These are phyloP conservation scores for Eidolon helvum DNA, from an alignment of 2,113 vertebrate species.

Conservation along the genomic window DNA sequence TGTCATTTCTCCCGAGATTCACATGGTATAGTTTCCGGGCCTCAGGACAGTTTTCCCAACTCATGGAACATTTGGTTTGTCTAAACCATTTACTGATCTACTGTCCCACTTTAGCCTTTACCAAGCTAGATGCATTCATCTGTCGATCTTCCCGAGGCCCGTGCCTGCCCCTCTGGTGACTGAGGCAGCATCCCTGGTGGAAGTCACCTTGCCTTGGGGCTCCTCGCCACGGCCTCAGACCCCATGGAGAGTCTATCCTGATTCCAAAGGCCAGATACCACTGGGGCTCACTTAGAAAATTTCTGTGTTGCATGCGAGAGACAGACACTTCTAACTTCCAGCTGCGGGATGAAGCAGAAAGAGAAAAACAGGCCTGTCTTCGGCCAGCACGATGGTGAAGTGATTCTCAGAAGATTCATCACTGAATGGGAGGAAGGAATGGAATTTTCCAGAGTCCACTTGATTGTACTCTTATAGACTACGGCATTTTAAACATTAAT, in stretches of 20 bases:
- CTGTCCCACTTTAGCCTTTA: not conserved
- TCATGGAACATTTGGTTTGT: not conserved
- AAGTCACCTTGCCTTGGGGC: not conserved
- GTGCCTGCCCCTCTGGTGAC: not conserved
- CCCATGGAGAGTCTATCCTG: not conserved
- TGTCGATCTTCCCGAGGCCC: not conserved
- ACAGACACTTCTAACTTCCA: not conserved
- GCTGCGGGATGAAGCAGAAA: not conserved
- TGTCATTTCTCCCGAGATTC: not conserved
- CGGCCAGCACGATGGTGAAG: not conserved
- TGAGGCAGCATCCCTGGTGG: no score
- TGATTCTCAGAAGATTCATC: not conserved
- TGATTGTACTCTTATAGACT: constrained; percentile 52
- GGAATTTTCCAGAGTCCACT: constrained; percentile 50
- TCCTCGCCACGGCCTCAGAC: not conserved
- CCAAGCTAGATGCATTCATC: not conserved
- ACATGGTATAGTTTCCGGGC: not conserved
- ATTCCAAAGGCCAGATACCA: not conserved
- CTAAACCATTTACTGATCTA: not conserved
- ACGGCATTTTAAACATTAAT: constrained; percentile 72
- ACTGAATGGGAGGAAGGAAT: not conserved
- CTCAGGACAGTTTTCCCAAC: not conserved
- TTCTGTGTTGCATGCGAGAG: not conserved
- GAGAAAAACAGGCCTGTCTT: not conserved
- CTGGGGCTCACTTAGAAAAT: not conserved